A percentile compares a stretch with the other conserved stretches of the same genome.
These are phyloP conservation scores for Drosophila guanche DNA, from an alignment of 1,140 invertebrate genomes.

Conservation along the genomic window DNA sequence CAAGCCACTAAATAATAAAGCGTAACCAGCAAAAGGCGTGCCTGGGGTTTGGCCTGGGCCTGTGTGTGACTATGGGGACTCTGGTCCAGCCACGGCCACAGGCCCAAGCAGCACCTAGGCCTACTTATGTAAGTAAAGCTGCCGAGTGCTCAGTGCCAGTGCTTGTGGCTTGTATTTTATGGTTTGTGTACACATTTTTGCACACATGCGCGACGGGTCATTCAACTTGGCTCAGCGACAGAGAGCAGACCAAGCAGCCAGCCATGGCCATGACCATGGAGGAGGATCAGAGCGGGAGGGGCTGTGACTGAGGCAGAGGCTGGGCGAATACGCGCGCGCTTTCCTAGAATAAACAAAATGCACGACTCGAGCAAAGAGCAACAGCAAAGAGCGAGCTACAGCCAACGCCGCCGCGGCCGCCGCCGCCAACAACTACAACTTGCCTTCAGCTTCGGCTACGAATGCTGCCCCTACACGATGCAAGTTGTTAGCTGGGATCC, in stretches of 20 bases:
- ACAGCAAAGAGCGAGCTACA: conserved; percentile 19
- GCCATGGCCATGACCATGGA: conserved; percentile 61
- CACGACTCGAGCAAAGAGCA: conserved; percentile 67
- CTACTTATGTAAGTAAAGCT: conserved; percentile 78
- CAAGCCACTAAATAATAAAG: conserved; percentile 77
- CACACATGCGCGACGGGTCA: conserved; percentile 79
- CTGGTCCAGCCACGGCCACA: conserved; percentile 5
- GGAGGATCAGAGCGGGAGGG: conserved; percentile 18
- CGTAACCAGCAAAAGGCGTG: conserved; percentile 80
- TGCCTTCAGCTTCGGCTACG: conserved; percentile 24
- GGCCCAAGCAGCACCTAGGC: conserved; percentile 52
- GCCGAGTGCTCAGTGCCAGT: not conserved
- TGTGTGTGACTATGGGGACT: conserved; percentile 35
- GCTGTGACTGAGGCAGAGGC: conserved; percentile 26
- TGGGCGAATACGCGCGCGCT: conserved; percentile 66
- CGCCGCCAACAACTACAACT: conserved; percentile 78
- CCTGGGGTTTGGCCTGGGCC: conserved; percentile 30
- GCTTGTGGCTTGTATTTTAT: conserved; percentile 77
- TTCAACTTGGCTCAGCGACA: conserved; percentile 63
- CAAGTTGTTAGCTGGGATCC: conserved; percentile 47
- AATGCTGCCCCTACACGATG: conserved; percentile 44
- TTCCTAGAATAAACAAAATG: conserved; percentile 81
- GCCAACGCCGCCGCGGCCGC: conserved; percentile 54
- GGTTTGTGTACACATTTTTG: conserved; percentile 82
- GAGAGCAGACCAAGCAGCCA: conserved; percentile 48